Evolutionary conservation across 2,113 vertebrate genomes (phyloP), one percentile per base, ranked within the genome.

Genomic region (Callipepla squamata): DNA sequence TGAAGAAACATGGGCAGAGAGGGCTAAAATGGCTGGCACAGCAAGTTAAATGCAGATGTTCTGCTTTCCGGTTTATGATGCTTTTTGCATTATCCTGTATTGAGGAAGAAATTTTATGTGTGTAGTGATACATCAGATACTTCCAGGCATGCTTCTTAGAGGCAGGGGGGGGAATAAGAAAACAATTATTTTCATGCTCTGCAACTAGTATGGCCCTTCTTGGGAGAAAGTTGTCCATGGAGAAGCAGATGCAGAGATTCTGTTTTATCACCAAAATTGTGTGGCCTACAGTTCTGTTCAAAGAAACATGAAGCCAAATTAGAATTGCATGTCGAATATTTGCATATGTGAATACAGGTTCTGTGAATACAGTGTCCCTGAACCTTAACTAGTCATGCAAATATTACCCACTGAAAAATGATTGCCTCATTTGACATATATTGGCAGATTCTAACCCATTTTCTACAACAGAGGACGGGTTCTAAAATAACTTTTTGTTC

Each of bases 401-500:
- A 30, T 84, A 67, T 44, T 89, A 81, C 19, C 57, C 18, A 48
- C 58, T 34, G 69, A 68, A 94, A 84, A 88, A 44, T 55, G 51
- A 32, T 32, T 68, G 19, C 2, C 62, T 42, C 21, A 7, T 26
- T 58, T 63, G 44, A 72, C 16, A 9, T 10, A 63, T 18, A 19
- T 15, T 67, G 72, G 67, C 47, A 80, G 85, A 89, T 51, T 85
- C 44, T 61, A 74, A 23, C 20, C 11, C 47, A 61, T 5, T 44
- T 89, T 82, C 76, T 58, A 67, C 5, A 70, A 38, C 82, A 78
- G 5, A 83, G 48, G 32, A 93, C 66, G 11, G 42, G n/a, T 62
- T 93, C 45, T 83, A 80, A 89, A 89, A 81, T 40, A 40, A 40
- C 40, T 77, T 82, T 89, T 93, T 87, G 87, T 11, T 50, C 15